These are phyloP conservation scores for Leucania comma DNA, from an alignment of 2,888 invertebrate species.

Conservation along the genomic window DNA sequence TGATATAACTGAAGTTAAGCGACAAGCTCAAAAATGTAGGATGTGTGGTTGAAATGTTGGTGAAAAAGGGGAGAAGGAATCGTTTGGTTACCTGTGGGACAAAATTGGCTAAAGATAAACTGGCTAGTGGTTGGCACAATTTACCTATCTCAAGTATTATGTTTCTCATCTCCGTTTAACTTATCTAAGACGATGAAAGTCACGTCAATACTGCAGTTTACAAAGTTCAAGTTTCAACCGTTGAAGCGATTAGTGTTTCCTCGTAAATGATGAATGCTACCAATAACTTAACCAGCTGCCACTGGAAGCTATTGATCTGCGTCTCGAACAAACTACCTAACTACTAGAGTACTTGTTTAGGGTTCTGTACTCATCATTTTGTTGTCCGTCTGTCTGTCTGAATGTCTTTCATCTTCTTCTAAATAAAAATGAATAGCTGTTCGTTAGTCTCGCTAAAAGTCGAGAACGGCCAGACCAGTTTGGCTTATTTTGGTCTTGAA, in stretches of 20 bases:
- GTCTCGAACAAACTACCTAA: not conserved
- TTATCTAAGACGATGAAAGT: not conserved
- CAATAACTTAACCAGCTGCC: not conserved
- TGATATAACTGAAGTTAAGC: not conserved
- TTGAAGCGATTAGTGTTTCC: conserved; percentile 12
- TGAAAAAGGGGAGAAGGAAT: too few species aligned
- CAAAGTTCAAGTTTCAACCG: not conserved
- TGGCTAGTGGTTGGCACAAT: not conserved
- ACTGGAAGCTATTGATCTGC: conserved; percentile 6
- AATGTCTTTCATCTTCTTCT: too few species aligned
- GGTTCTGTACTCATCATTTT: too few species aligned
- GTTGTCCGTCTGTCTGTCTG: too few species aligned
- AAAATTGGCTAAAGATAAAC: not conserved
- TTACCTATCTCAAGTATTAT: not conserved
- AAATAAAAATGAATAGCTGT: too few species aligned
- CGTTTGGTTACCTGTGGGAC: too few species aligned
- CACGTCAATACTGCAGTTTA: conserved; percentile 22
- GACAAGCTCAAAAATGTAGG: not conserved
- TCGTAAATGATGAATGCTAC: conserved; percentile 18
- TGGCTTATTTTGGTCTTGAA: too few species aligned
- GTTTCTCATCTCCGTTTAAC: not conserved
- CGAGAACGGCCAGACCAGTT: too few species aligned
- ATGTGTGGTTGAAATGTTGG: too few species aligned
- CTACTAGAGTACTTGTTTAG: too few species aligned
- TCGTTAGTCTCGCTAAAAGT: too few species aligned